Evolutionary conservation across 2,888 invertebrate genomes (phyloP).

Genomic region (Amphipoea lucens): DNA sequence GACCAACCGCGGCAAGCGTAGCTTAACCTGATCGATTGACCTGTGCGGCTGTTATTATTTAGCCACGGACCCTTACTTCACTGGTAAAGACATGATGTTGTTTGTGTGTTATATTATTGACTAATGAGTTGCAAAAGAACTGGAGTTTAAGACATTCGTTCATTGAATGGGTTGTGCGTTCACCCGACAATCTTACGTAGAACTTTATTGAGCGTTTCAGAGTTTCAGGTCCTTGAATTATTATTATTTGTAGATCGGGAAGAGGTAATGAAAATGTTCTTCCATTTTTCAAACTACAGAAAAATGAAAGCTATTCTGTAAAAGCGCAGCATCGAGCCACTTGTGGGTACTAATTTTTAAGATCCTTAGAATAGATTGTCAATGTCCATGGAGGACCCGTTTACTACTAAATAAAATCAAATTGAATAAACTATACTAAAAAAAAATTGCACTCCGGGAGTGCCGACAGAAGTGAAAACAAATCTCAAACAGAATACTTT

Average conservation of each 20-base stretch:
- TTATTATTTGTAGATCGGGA: not conserved
- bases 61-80: not conserved
- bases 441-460: too few species aligned
- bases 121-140: constrained; percentile 37
- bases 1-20: too few species aligned
- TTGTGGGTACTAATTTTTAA: not conserved
- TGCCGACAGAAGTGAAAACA: too few species aligned
- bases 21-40: too few species aligned
- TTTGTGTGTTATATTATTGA: constrained; percentile 29
- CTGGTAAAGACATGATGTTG: constrained; percentile 1
- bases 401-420: not conserved
- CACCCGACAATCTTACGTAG: not conserved
- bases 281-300: not conserved
- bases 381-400: not conserved
- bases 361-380: not conserved
- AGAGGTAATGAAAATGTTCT: not conserved
- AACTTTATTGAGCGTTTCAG: not conserved
- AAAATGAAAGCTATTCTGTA: not conserved
- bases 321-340: not conserved
- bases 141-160: not conserved
- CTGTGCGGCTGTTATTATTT: too few species aligned
- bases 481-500: too few species aligned
- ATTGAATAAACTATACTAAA: too few species aligned
- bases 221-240: not conserved
- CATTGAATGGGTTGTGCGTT: constrained; percentile 15